phyloP scores from a whole-genome alignment of 2,797 vertebrate species.

The Sebastes variabilis region DNA sequence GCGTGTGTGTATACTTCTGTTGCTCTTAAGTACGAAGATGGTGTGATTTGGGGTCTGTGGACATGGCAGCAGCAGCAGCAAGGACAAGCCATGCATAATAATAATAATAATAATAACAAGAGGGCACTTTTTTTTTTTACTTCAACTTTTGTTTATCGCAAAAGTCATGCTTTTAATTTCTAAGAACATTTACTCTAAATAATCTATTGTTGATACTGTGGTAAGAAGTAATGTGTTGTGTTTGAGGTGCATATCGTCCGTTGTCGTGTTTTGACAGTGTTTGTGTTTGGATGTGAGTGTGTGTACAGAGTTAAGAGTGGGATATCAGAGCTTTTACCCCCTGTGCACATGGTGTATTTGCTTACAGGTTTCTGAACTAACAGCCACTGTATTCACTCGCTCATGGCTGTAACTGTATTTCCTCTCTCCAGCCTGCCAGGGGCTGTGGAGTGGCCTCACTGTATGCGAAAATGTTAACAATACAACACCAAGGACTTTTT shows the following conservation, averaged over 20 bases:
- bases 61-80: constrained; percentile 11
- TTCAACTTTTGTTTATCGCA: constrained; percentile 42
- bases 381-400: constrained; percentile 38
- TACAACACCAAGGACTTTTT: constrained; percentile 13
- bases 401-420: constrained; percentile 20
- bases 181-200: constrained; percentile 51
- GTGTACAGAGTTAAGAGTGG: constrained; percentile 43
- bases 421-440: neutral
- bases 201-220: constrained; percentile 68
- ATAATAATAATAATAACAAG: constrained; percentile 14
- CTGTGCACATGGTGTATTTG: constrained; percentile 20
- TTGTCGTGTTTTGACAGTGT: constrained; percentile 55
- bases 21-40: neutral
- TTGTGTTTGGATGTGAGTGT: constrained; percentile 63
- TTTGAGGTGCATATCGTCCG: constrained; percentile 70
- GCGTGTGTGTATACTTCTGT: constrained; percentile 38
- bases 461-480: constrained; percentile 17
- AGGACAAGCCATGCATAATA: constrained; percentile 4
- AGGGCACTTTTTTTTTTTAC: constrained; percentile 38
- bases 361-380: constrained; percentile 16
- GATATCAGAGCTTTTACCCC: constrained; percentile 23
- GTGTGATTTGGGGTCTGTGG: constrained; percentile 2
- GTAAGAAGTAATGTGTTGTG: constrained; percentile 76
- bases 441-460: constrained; percentile 5
- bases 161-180: constrained; percentile 56